These are phyloP conservation scores for Drosophila ficusphila DNA, from an alignment of 1,140 invertebrate genomes.

Conservation along the genomic window DNA sequence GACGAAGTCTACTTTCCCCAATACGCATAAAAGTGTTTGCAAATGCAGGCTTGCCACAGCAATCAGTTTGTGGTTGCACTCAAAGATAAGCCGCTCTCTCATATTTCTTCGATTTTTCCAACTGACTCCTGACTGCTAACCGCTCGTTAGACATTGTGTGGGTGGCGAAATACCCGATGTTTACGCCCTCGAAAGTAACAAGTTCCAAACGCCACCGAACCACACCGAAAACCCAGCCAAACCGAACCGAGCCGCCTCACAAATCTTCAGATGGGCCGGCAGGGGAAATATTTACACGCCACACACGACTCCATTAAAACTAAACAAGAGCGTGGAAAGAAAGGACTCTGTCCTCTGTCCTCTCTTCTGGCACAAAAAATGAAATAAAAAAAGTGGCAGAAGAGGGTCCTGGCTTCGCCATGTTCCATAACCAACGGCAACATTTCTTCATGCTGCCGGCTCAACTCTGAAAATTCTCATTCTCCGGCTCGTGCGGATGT, in stretches of 20 bases:
- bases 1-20: neutral
- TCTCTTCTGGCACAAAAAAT: constrained; percentile 1
- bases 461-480: constrained; percentile 34
- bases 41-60: constrained; percentile 1
- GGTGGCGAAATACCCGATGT: constrained; percentile 12
- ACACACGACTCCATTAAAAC: constrained; percentile 73
- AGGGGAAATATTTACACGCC: constrained; percentile 64
- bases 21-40: neutral
- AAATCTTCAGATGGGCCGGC: constrained; percentile 33
- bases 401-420: constrained; percentile 38
- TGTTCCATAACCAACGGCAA: constrained; percentile 66
- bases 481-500: constrained; percentile 26
- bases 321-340: constrained; percentile 57
- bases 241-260: constrained; percentile 30
- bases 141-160: constrained; percentile 60
- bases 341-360: constrained; percentile 6
- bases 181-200: constrained; percentile 34
- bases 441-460: constrained; percentile 35
- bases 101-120: constrained; percentile 10
- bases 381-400: neutral
- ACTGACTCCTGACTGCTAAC: constrained; percentile 12
- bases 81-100: constrained; percentile 2
- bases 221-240: constrained; percentile 22
- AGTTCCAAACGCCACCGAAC: constrained; percentile 19
- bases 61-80: constrained; percentile 48